A percentile compares a stretch with the other conserved stretches of the same genome.
phyloP scores from a whole-genome alignment of 2,888 invertebrate species.

The Apodemia arnacis region DNA sequence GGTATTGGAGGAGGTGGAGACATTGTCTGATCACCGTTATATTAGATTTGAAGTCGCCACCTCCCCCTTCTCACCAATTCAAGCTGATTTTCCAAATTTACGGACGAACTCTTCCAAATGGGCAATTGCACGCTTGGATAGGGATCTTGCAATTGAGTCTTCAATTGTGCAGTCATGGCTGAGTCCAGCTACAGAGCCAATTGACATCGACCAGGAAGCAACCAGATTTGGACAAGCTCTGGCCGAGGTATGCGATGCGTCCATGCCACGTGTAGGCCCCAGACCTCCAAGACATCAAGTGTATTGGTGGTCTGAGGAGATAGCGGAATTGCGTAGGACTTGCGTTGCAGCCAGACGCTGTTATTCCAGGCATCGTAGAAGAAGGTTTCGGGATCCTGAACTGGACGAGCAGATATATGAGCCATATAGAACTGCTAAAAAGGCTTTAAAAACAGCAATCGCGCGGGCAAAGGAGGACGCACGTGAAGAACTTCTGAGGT shows the following conservation, averaged over 20 bases:
- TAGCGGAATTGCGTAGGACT: neutral
- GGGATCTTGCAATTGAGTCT: neutral
- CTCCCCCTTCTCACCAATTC: too few relatives aligned
- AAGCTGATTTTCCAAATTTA: too few relatives aligned
- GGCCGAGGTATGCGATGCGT: neutral
- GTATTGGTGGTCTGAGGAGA: constrained; percentile 22
- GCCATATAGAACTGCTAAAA: too few relatives aligned
- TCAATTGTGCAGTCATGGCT: neutral
- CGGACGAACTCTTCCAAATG: too few relatives aligned
- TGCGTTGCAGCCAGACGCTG: neutral
- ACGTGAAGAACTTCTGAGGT: too few relatives aligned
- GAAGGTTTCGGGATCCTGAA: too few relatives aligned
- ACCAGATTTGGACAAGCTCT: too few relatives aligned
- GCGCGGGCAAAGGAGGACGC: too few relatives aligned
- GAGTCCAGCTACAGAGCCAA: neutral
- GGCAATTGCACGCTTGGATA: too few relatives aligned
- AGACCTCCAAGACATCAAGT: neutral
- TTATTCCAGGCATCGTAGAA: neutral
- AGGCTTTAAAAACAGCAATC: too few relatives aligned
- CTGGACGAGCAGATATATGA: too few relatives aligned
- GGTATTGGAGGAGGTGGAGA: constrained; percentile 38
- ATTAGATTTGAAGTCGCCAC: neutral
- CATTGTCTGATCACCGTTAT: constrained; percentile 63
- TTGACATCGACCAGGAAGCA: too few relatives aligned
- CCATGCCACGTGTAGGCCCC: neutral